These are phyloP conservation scores for Lacanobia oleracea DNA, from an alignment of 2,888 invertebrate species.

Conservation along the genomic window DNA sequence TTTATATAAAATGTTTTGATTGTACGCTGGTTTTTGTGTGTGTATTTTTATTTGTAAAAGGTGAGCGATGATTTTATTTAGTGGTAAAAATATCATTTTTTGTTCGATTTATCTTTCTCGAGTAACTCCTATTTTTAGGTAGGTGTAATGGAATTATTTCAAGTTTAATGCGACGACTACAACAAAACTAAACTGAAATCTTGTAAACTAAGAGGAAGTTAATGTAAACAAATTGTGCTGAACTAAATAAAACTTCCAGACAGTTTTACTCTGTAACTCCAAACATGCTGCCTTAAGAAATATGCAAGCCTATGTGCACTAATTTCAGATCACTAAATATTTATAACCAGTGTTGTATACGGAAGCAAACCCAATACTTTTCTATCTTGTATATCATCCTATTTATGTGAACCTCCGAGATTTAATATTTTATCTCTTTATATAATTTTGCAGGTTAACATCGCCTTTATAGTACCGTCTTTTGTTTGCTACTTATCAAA, in stretches of 20 bases:
- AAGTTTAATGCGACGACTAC: neutral
- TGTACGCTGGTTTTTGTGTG: conserved; percentile 5
- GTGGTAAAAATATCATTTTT: neutral
- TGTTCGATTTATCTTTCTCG: neutral
- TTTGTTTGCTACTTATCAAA: conserved; percentile 75
- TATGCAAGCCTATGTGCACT: neutral
- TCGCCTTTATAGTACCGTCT: conserved; percentile 78
- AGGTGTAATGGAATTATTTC: neutral
- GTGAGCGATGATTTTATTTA: neutral
- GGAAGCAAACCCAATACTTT: neutral
- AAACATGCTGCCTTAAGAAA: conserved; percentile 1
- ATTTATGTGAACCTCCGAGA: conserved; percentile 18
- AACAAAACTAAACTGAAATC: conserved; percentile 1
- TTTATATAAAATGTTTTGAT: conserved; percentile 19
- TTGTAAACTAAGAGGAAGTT: neutral
- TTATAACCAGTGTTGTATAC: neutral
- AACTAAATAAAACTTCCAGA: conserved; percentile 12
- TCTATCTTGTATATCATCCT: neutral
- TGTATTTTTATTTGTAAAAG: neutral
- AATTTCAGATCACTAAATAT: neutral
- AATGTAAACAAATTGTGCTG: conserved; percentile 24
- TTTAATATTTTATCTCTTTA: conserved; percentile 30
- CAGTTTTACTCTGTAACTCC: neutral
- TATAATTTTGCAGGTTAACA: conserved; percentile 75
- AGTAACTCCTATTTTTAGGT: too few relatives aligned